Evolutionary conservation across 1,140 invertebrate genomes (phyloP).

Genomic region (Frieseomelitta varia): DNA sequence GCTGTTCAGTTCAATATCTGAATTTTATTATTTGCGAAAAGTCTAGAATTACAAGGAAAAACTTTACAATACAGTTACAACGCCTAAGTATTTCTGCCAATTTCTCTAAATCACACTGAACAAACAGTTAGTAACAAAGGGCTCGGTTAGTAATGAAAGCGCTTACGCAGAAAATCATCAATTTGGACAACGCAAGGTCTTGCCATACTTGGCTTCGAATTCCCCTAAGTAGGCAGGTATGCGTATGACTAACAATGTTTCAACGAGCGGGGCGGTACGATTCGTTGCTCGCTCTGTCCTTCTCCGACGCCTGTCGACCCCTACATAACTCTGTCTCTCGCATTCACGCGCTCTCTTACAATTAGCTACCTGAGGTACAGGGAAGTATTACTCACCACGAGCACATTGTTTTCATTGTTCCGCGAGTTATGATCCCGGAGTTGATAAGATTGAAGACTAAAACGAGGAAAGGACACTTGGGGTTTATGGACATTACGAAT

Average conservation of each 20-base stretch:
- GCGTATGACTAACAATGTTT: conserved; percentile 13
- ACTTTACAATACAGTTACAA: no score
- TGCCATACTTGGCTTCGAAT: conserved; percentile 65
- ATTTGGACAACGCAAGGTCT: conserved; percentile 61
- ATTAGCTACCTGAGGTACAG: conserved; percentile 43
- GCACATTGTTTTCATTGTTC: conserved; percentile 68
- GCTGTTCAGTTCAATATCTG: no score
- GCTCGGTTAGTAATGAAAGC: background rate
- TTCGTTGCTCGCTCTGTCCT: conserved; percentile 31
- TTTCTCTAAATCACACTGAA: background rate
- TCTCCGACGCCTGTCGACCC: background rate
- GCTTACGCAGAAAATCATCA: conserved; percentile 17
- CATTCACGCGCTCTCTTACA: conserved; percentile 18
- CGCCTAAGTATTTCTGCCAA: no score
- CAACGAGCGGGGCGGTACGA: conserved; percentile 9
- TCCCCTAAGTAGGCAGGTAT: conserved; percentile 61
- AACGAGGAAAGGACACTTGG: background rate
- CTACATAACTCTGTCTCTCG: background rate
- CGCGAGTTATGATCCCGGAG: conserved; percentile 26
- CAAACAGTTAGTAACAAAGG: background rate
- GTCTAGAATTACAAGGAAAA: no score
- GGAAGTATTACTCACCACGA: conserved; percentile 61
- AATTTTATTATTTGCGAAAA: no score
- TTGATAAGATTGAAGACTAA: background rate
- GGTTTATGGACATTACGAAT: no score